Evolutionary conservation across 1,140 invertebrate species (phyloP).

Genomic region (Drosophila funebris): DNA sequence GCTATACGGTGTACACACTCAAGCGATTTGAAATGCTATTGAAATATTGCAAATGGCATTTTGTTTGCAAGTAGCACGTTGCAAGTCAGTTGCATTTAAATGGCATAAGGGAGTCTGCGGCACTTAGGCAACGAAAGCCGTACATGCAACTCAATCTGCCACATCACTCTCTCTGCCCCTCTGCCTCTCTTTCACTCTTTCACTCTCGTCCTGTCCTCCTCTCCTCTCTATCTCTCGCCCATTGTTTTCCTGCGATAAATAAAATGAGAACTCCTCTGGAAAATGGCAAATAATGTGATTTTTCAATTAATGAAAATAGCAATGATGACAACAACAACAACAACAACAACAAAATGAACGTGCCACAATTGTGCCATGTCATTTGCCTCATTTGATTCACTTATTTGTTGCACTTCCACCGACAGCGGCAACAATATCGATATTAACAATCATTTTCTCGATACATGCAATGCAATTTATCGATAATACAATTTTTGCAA

Average conservation of each 20-base stretch:
- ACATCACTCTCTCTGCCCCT: background rate
- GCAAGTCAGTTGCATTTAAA: constrained; percentile 37
- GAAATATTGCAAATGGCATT: constrained; percentile 71
- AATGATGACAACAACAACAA: constrained; percentile 24
- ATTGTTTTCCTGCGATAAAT: constrained; percentile 12
- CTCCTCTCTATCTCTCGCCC: background rate
- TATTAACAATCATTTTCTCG: background rate
- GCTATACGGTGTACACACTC: constrained; percentile 29
- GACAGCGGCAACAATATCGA: constrained; percentile 3
- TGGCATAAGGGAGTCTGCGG: background rate
- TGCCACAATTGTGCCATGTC: background rate
- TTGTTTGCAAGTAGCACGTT: constrained; percentile 25
- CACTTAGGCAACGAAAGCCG: background rate
- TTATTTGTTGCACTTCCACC: background rate
- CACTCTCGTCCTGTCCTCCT: background rate
- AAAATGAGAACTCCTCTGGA: constrained; percentile 29
- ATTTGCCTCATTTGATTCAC: background rate
- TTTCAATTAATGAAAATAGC: constrained; percentile 52
- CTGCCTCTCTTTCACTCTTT: background rate
- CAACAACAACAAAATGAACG: background rate
- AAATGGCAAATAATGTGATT: constrained; percentile 38
- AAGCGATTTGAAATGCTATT: constrained; percentile 72
- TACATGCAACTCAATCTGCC: background rate
- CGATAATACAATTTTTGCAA: background rate
- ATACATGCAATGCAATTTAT: background rate